phyloP scores from a whole-genome alignment of 2,113 vertebrate species.

The Bos taurus region ARS-UCD2.0 NC_037337.1:37282001-37282500 shows the following conservation, averaged over 20 bases:
- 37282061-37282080: not conserved
- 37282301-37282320: not conserved
- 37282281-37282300: not conserved
- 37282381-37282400: slow-evolving; percentile 91
- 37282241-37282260: not conserved
- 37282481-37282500: slow-evolving; percentile 81
- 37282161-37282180: not conserved
- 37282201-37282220: not conserved
- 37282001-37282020: not conserved
- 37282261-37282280: not conserved
- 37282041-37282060: not conserved
- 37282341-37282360: slow-evolving; percentile 90
- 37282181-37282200: not conserved
- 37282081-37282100: not conserved
- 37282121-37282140: not conserved
- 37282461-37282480: slow-evolving; percentile 90
- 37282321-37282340: not conserved
- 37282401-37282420: slow-evolving; percentile 89
- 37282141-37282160: not conserved
- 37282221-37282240: not conserved
- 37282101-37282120: not conserved
- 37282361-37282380: slow-evolving; percentile 91
- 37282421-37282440: slow-evolving; percentile 87
- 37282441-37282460: slow-evolving; percentile 92
- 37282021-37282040: not conserved